Conservation (phyloP, 2,888 invertebrate genomes). For the Eupithecia abbreviata region DNA sequence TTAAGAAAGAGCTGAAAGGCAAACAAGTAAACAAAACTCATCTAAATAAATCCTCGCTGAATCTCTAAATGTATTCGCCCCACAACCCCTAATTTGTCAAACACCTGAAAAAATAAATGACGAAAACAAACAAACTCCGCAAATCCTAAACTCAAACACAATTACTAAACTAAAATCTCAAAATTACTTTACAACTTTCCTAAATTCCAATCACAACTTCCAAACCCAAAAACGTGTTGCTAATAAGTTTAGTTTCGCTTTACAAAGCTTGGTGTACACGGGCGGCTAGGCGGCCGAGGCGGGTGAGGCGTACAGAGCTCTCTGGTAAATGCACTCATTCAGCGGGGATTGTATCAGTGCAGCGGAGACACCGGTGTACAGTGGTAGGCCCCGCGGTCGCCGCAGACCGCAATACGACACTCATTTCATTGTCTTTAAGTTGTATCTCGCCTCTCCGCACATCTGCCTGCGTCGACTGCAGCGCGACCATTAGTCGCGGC, state of each 20-base stretch:
- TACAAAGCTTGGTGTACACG: slow-evolving; percentile 37
- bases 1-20: neutral
- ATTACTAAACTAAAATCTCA: slow-evolving; percentile 42
- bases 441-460: slow-evolving; percentile 59
- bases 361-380: neutral
- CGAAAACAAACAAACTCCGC: slow-evolving; percentile 17
- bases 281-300: neutral
- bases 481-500: slow-evolving; percentile 41
- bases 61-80: neutral
- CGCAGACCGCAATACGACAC: slow-evolving; percentile 12
- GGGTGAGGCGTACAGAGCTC: slow-evolving; percentile 2
- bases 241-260: slow-evolving; percentile 42
- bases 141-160: slow-evolving; percentile 31
- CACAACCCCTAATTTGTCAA: neutral
- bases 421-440: slow-evolving; percentile 53
- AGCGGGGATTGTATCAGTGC: neutral
- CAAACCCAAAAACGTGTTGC: slow-evolving; percentile 43
- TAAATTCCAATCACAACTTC: slow-evolving; percentile 44
- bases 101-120: slow-evolving; percentile 13
- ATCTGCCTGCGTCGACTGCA: slow-evolving; percentile 59
- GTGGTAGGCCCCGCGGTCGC: neutral
- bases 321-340: neutral
- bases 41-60: neutral
- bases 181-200: slow-evolving; percentile 42
- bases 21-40: neutral